Conservation (phyloP, 2,113 vertebrate species). For the Chauna torquata region DNA sequence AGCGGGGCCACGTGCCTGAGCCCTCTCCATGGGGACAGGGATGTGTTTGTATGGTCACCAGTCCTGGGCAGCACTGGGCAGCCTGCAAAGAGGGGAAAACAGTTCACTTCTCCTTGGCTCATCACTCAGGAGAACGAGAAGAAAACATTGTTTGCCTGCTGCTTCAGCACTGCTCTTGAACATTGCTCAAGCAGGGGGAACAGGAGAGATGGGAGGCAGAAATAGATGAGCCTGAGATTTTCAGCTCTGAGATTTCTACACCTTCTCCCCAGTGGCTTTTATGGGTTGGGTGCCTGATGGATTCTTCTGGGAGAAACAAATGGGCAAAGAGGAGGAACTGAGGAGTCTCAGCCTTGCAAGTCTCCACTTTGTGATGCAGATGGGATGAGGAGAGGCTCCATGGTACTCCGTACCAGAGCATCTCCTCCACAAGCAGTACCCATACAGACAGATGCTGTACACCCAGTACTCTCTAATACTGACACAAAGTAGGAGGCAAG, state of each 20-base stretch:
- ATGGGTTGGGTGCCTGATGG: not conserved
- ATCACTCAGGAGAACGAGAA: not conserved
- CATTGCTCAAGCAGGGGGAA: not conserved
- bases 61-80: not conserved
- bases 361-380: not conserved
- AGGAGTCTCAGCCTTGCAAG: not conserved
- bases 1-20: not conserved
- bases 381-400: not conserved
- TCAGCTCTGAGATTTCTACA: not conserved
- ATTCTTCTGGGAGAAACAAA: not conserved
- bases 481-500: not conserved
- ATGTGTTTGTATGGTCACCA: not conserved
- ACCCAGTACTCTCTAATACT: not conserved
- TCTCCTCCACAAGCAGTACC: not conserved
- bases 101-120: not conserved
- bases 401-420: not conserved
- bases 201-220: not conserved
- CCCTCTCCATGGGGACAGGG: not conserved
- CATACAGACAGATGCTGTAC: rapidly evolving
- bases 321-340: not conserved
- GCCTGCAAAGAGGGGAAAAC: not conserved
- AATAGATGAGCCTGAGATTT: rapidly evolving
- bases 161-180: not conserved
- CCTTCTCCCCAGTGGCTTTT: not conserved
- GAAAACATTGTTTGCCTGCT: not conserved